These are phyloP conservation scores for Pristionchus entomophagus DNA, from an alignment of 2,888 invertebrate genomes.

Conservation along the genomic window DNA sequence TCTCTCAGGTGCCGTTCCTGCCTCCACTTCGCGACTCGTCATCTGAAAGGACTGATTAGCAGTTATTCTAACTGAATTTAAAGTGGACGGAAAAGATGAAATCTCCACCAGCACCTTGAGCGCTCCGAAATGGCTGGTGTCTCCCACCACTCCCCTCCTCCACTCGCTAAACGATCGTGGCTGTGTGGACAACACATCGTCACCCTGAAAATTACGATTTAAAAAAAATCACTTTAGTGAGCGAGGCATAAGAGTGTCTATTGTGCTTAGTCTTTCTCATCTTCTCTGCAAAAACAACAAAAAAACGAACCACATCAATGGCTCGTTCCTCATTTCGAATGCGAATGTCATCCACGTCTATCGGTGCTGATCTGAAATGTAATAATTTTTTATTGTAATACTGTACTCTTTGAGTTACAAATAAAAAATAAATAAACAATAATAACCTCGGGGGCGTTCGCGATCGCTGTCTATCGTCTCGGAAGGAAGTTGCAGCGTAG, in stretches of 20 bases:
- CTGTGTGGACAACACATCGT: conserved; percentile 7
- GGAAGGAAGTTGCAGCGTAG: not conserved
- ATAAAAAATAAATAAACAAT: not conserved
- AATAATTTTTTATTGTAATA: not conserved
- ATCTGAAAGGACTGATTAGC: not conserved
- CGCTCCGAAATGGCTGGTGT: not conserved
- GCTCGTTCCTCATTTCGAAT: conserved; percentile 13
- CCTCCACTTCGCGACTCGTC: conserved; percentile 43
- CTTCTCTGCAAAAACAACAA: too few relatives aligned
- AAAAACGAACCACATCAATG: conserved; percentile 29
- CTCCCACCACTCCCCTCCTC: conserved; percentile 20
- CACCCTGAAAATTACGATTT: not conserved
- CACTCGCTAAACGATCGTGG: conserved; percentile 17
- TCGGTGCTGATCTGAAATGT: not conserved
- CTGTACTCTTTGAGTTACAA: not conserved
- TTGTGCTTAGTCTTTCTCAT: too few relatives aligned
- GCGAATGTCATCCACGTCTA: conserved; percentile 41
- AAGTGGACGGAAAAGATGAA: too few relatives aligned
- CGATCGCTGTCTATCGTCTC: not conserved
- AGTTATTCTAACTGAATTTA: too few relatives aligned
- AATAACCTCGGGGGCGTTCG: not conserved
- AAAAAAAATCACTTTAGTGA: not conserved
- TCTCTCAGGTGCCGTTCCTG: conserved; percentile 22
- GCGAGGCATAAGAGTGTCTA: too few relatives aligned
- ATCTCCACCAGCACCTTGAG: not conserved